Conservation (phyloP, 1,140 invertebrate genomes). For the Gonatopus flavifemur region DNA sequence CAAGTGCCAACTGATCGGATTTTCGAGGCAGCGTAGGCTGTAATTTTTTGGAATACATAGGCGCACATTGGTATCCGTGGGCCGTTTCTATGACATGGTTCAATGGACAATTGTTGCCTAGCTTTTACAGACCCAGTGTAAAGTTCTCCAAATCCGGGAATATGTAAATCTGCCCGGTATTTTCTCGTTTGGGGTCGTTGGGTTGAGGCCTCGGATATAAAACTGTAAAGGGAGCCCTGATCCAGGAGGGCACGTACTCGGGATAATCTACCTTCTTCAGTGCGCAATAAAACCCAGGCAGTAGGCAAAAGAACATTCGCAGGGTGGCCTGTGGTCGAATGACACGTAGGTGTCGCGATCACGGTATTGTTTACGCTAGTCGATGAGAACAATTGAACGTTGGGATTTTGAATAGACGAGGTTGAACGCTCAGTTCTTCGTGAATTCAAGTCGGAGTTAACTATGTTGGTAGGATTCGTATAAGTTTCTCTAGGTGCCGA, state of each 20-base stretch:
- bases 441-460: neutral
- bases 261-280: neutral
- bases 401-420: neutral
- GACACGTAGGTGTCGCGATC: too few relatives aligned
- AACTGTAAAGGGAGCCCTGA: conserved; percentile 12
- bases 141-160: conserved; percentile 13
- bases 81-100: neutral
- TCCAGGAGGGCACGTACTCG: conserved; percentile 12
- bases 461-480: neutral
- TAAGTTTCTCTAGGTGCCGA: neutral
- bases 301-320: neutral
- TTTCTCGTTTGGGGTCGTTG: conserved; percentile 4
- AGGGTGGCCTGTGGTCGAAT: neutral
- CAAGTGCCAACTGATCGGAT: neutral
- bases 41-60: conserved; percentile 12
- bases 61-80: conserved; percentile 2
- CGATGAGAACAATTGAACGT: too few relatives aligned
- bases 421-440: too few relatives aligned
- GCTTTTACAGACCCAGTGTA: neutral
- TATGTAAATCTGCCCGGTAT: too few relatives aligned
- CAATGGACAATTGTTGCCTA: conserved; percentile 1
- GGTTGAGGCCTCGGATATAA: conserved; percentile 2
- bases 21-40: neutral
- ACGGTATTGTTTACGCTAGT: too few relatives aligned
- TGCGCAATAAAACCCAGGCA: neutral